These are phyloP conservation scores for Arctocebus calabarensis DNA, from an alignment of 2,797 vertebrate species.

Conservation along the genomic window DNA sequence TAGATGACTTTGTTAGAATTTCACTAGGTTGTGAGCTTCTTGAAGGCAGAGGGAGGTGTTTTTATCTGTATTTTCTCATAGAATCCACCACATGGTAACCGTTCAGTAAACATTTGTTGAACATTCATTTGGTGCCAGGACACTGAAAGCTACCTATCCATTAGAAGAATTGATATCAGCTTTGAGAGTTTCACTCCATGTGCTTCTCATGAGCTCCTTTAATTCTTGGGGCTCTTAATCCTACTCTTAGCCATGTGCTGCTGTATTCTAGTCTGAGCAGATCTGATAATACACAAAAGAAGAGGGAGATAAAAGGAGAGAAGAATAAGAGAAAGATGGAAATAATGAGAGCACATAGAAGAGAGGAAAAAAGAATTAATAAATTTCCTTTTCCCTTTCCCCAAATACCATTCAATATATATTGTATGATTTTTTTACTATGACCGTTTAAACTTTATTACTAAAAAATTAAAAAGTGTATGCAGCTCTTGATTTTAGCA, in stretches of 20 bases:
- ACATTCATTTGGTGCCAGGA: not conserved
- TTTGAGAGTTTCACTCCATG: not conserved
- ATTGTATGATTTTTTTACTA: not conserved
- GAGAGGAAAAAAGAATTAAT: not conserved
- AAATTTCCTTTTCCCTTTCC: constrained; percentile 31
- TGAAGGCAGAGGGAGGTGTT: not conserved
- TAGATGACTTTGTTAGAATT: not conserved
- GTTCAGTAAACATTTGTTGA: not conserved
- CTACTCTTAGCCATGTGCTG: not conserved
- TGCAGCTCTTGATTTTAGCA: not conserved
- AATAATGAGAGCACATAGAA: not conserved
- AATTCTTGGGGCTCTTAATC: constrained; percentile 24
- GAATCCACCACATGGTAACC: not conserved
- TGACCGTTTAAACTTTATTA: constrained; percentile 26
- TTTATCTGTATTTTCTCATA: constrained; percentile 10
- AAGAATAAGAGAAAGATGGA: not conserved
- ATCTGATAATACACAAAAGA: not conserved
- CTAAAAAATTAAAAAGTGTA: constrained; percentile 32
- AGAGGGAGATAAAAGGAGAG: not conserved
- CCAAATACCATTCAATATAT: not conserved
- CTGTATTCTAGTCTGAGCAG: not conserved
- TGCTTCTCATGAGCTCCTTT: not conserved
- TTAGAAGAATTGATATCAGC: not conserved
- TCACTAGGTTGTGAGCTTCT: not conserved
- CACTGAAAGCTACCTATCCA: constrained; percentile 10